A percentile compares a stretch with the other conserved stretches of the same genome.
phyloP scores from a whole-genome alignment of 2,113 vertebrate species.

The Lonchura striata region DNA sequence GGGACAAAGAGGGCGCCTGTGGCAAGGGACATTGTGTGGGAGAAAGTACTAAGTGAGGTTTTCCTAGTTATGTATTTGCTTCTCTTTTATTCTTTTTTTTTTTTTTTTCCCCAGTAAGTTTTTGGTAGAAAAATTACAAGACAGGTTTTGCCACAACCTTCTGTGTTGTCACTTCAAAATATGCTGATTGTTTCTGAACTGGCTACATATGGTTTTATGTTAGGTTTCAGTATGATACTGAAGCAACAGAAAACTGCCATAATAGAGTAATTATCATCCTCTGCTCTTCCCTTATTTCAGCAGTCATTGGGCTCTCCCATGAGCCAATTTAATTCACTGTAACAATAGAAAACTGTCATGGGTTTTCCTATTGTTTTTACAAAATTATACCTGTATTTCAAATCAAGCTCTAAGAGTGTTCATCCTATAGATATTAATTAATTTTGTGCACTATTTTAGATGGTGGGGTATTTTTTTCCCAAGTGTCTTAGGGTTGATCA shows the following conservation, averaged over 20 bases:
- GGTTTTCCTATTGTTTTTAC: rapidly evolving
- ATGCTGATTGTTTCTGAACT: neutral
- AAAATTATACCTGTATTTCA: neutral
- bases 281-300: neutral
- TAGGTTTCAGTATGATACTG: neutral
- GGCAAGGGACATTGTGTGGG: neutral
- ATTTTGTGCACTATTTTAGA: neutral
- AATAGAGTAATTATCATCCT: neutral
- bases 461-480: rapidly evolving
- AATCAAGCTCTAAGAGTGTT: neutral
- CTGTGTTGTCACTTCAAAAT: neutral
- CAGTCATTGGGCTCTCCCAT: neutral
- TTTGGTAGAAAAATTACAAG: neutral
- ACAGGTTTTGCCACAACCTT: neutral
- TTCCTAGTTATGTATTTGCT: neutral
- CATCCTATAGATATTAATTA: neutral
- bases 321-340: neutral
- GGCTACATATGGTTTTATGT: neutral
- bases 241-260: neutral
- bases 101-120: neutral
- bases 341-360: neutral
- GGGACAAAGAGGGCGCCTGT: neutral
- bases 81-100: no score
- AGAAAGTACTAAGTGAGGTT: neutral
- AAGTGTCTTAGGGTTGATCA: neutral